Base-by-base conservation (phyloP, 1,140 invertebrate genomes). In the Ericerus pela region DNA sequence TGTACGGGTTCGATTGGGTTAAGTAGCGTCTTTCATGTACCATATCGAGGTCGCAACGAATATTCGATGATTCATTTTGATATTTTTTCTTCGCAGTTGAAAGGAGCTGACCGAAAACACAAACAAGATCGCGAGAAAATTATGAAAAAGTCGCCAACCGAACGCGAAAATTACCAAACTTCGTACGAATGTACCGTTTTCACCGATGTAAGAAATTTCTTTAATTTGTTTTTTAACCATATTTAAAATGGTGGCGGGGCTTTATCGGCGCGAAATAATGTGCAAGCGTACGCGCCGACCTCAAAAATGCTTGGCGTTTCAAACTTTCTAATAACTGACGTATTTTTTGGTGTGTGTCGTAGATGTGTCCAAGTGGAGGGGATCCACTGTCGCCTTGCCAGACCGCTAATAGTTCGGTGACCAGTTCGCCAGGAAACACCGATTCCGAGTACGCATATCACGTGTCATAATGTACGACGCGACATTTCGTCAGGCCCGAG, bases 41-140 rank as follows among this genome's bases (percentile, higher is more conserved):
- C n/a, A n/a, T n/a, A n/a, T n/a, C n/a, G n/a, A n/a, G n/a, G n/a
- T n/a, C n/a, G n/a, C n/a, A n/a, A n/a, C n/a, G n/a, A n/a, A n/a
- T n/a, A n/a, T n/a, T n/a, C n/a, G n/a, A n/a, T n/a, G n/a, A n/a
- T n/a, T n/a, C n/a, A n/a, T n/a, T n/a, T n/a, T n/a, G n/a, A n/a
- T 36, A 11, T 36, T 10, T 54, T 55, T 11, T 81, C 84, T 29
- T 88, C 88, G 63, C 84, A 94, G 73, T 72, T 94, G 51, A 96
- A 96, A 73, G 94, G 94, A 14, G 94, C 92, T 0, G 93, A 98
- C 70, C 75, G 94, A 47, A 98, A 98, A 67, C 92, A 96, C 67
- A 96, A 96, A 70, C 94, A 96, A 65, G 94, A 98, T 70, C 72
- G 89, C 16, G 92, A 96, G 65, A 96, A 96, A 71, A 91, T 97